phyloP scores from a whole-genome alignment of 2,888 invertebrate genomes.

The Ennomos quercinarius region DNA sequence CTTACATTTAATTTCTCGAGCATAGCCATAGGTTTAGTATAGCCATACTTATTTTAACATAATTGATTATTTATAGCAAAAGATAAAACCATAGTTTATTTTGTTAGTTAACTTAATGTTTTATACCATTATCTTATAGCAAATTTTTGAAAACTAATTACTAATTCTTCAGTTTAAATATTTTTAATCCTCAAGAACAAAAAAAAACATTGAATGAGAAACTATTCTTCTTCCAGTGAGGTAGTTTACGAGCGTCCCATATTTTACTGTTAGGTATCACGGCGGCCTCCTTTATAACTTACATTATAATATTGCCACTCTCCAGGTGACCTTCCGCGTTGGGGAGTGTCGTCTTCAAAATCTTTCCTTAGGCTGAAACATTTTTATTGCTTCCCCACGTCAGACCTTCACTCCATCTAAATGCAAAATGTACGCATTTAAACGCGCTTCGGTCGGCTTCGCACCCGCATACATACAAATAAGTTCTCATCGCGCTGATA shows the following conservation, averaged over 20 bases:
- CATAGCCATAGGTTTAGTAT: too few relatives aligned
- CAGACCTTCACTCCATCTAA: constrained; percentile 41
- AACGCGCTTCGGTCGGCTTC: constrained; percentile 34
- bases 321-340: constrained; percentile 36
- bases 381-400: constrained; percentile 40
- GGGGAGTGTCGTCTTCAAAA: constrained; percentile 27
- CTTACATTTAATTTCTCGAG: too few relatives aligned
- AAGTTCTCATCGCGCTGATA: constrained; percentile 45
- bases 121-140: too few relatives aligned
- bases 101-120: too few relatives aligned
- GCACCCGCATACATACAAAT: constrained; percentile 41
- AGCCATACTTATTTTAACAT: too few relatives aligned
- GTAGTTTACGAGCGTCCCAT: constrained; percentile 35
- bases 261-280: constrained; percentile 30
- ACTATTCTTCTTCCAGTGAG: constrained; percentile 25
- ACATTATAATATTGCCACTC: constrained; percentile 37
- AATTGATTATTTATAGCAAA: too few relatives aligned
- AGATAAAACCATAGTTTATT: too few relatives aligned
- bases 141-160: too few relatives aligned
- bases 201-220: constrained; percentile 14
- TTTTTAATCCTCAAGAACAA: neutral
- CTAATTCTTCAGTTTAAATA: too few relatives aligned
- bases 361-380: constrained; percentile 36
- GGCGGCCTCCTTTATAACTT: constrained; percentile 33
- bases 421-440: constrained; percentile 38